Percentiles rank a stretch among this genome's conserved stretches.
phyloP scores from a whole-genome alignment of 2,888 invertebrate genomes.

The Himalopsyche japonica region DNA sequence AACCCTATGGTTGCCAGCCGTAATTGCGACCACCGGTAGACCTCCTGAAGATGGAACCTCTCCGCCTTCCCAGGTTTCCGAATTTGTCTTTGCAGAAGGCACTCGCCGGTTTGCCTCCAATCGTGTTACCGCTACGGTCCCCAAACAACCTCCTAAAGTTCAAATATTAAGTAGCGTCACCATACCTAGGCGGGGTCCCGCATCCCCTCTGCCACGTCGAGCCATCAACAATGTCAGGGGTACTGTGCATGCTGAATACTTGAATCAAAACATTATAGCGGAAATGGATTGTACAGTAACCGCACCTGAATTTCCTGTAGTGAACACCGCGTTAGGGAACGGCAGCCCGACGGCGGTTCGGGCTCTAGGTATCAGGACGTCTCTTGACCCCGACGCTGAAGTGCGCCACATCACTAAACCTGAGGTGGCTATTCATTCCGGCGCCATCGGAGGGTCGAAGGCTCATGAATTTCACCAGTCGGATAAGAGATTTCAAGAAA shows the following conservation, averaged over 20 bases:
- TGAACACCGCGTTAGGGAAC: background rate
- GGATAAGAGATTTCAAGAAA: constrained; percentile 1
- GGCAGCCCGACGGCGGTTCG: constrained; percentile 47
- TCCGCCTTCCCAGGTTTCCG: constrained; percentile 52
- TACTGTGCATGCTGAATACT: constrained; percentile 23
- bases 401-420: constrained; percentile 50
- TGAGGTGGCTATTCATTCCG: constrained; percentile 53
- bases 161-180: constrained; percentile 60
- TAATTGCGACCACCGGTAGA: constrained; percentile 41
- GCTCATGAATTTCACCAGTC: constrained; percentile 4
- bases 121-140: background rate
- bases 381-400: constrained; percentile 52
- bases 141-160: constrained; percentile 50
- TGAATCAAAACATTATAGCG: constrained; percentile 17
- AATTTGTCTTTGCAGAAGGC: constrained; percentile 55
- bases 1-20: constrained; percentile 57
- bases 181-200: constrained; percentile 41
- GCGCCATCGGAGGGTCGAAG: constrained; percentile 22
- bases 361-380: constrained; percentile 56
- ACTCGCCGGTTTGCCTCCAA: constrained; percentile 21
- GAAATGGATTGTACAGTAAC: background rate
- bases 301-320: background rate
- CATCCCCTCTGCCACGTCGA: background rate
- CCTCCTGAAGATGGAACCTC: constrained; percentile 16
- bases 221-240: constrained; percentile 1